A percentile compares a stretch with the other conserved stretches of the same genome.
Conservation (phyloP, 1,140 invertebrate genomes). For the Archivesica marissinica region DNA sequence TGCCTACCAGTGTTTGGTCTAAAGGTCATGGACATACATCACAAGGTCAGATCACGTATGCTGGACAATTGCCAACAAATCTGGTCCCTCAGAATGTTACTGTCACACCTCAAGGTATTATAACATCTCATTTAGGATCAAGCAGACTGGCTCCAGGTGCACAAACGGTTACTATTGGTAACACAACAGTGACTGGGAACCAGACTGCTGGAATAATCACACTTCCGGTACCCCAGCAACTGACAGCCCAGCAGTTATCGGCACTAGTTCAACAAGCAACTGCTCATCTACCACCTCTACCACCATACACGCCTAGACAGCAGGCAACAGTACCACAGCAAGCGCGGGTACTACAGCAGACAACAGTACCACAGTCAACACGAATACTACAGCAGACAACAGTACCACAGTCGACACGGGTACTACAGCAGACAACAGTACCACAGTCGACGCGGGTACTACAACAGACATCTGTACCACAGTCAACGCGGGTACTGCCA, state of each 20-base stretch:
- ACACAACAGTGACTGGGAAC: constrained; percentile 46
- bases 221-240: constrained; percentile 41
- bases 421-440: not conserved
- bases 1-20: constrained; percentile 8
- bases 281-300: constrained; percentile 38
- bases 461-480: no score
- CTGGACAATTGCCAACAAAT: constrained; percentile 2
- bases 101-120: constrained; percentile 49
- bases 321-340: not conserved
- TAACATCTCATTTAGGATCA: constrained; percentile 17
- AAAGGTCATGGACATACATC: not conserved
- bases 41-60: constrained; percentile 6
- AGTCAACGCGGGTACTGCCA: no score
- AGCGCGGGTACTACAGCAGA: no score
- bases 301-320: constrained; percentile 46
- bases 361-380: no score
- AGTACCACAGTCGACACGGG: no score
- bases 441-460: no score
- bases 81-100: constrained; percentile 46
- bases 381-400: not conserved
- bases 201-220: constrained; percentile 24
- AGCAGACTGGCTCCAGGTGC: constrained; percentile 6
- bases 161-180: constrained; percentile 31
- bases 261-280: constrained; percentile 47
- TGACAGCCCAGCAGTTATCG: constrained; percentile 46